Evolutionary conservation across 2,797 vertebrate species (phyloP).

Genomic region (Sebastes itinus): DNA sequence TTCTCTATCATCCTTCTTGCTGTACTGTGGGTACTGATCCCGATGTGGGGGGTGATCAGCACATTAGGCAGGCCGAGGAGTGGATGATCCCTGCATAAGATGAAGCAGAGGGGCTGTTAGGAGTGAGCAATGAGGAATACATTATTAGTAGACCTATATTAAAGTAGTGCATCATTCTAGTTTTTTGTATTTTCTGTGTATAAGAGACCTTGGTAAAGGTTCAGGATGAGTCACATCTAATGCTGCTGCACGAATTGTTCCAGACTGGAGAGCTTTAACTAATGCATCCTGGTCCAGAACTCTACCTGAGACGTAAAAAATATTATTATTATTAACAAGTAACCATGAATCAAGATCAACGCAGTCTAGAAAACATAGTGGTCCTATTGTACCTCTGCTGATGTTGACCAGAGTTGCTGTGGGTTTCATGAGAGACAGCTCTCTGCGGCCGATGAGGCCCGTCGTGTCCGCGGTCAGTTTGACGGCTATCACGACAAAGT

Average conservation of each 20-base stretch:
- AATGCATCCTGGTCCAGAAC: conserved; percentile 85
- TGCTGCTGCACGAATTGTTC: conserved; percentile 79
- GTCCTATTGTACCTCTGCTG: conserved; percentile 77
- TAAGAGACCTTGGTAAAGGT: conserved; percentile 60
- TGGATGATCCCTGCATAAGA: conserved; percentile 73
- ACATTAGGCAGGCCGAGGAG: conserved; percentile 77
- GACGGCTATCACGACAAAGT: conserved; percentile 80
- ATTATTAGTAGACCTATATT: neutral
- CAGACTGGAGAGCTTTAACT: conserved; percentile 78
- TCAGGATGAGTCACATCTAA: conserved; percentile 83
- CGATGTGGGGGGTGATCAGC: conserved; percentile 75
- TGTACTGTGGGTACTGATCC: conserved; percentile 63
- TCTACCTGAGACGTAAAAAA: conserved; percentile 64
- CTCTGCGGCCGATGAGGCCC: conserved; percentile 74
- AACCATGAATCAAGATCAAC: neutral
- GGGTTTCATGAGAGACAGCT: conserved; percentile 84
- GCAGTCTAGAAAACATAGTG: neutral
- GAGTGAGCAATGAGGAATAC: neutral
- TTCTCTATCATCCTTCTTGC: conserved; percentile 58
- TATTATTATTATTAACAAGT: neutral
- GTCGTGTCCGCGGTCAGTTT: conserved; percentile 73
- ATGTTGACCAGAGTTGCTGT: conserved; percentile 82
- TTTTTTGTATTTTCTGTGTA: neutral
- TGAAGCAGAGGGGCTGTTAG: conserved; percentile 26
- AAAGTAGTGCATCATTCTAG: neutral